phyloP scores from a whole-genome alignment of 2,113 vertebrate species.

The Microtus pennsylvanicus region DNA sequence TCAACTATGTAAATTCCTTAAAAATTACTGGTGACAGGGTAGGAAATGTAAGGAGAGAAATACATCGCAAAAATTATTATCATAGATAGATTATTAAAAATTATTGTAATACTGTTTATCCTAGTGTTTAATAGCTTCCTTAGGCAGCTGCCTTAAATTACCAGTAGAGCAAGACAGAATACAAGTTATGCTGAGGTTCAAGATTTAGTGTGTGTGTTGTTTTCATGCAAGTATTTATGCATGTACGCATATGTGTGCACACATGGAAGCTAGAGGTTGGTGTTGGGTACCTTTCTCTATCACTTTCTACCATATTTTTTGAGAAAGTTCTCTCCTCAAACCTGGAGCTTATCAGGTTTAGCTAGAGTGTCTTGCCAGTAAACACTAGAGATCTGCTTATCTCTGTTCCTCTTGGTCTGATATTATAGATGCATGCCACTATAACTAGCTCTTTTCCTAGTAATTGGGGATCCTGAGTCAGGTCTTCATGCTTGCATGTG shows the following conservation, averaged over 20 bases:
- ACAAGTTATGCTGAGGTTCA: not conserved
- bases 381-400: not conserved
- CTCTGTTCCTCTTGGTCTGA: not conserved
- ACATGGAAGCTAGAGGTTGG: not conserved
- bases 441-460: too few species aligned
- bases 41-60: not conserved
- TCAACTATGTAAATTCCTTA: not conserved
- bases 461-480: not conserved
- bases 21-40: not conserved
- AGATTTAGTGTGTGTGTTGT: not conserved
- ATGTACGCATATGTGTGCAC: not conserved
- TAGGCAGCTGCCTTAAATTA: not conserved
- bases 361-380: not conserved
- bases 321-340: not conserved
- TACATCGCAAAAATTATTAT: not conserved
- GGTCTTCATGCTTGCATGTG: not conserved
- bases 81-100: not conserved
- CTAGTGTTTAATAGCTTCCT: not conserved
- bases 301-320: not conserved
- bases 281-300: not conserved
- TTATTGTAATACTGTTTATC: not conserved
- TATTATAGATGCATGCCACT: not conserved
- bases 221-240: not conserved
- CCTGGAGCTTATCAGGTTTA: not conserved
- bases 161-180: not conserved